Base-by-base conservation (phyloP, 1,140 invertebrate species). In the Yoshiicerus persimilis region DNA sequence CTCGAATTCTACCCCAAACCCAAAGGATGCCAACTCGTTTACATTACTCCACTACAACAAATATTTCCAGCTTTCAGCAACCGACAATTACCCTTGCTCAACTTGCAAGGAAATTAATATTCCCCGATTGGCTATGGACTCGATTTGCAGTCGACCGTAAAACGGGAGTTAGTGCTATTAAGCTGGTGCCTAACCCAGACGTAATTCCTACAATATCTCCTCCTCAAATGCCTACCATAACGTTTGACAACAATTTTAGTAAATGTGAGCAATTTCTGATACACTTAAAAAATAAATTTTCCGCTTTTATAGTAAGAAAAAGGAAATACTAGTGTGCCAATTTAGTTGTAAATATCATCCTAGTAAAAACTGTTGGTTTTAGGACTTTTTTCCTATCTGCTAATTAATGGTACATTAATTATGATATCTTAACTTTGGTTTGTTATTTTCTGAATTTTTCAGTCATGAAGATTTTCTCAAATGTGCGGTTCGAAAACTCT, bases 401-500 rank as follows among this genome's bases (percentile, higher is more conserved):
- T n/a, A n/a, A n/a, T n/a, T n/a, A n/a, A n/a, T n/a, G n/a, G n/a
- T n/a, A n/a, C n/a, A n/a, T n/a, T n/a, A n/a, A n/a, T n/a, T n/a
- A n/a, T n/a, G n/a, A n/a, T n/a, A n/a, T n/a, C n/a, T n/a, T n/a
- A n/a, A n/a, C n/a, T n/a, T n/a, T n/a, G n/a, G n/a, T n/a, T n/a
- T n/a, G n/a, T n/a, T n/a, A n/a, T n/a, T n/a, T n/a, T n/a, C n/a
- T n/a, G n/a, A n/a, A n/a, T 0, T 56, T 91, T 90, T 16, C 92
- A 56, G 91, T 96, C 91, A 93, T 96, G 56, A 95, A 94, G 91
- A 92, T 96, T 0, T 96, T 96, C 91, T 94, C 95, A 84, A 93
- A 96, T n/a, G 94, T 96, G 30, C 93, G 95, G 87, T 96, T 96
- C 91, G 93, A 94, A 23, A 96, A 96, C 91, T 94, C 93, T 2